Evolutionary conservation across 2,113 vertebrate genomes (phyloP).

Genomic region (Elephantulus edwardii): DNA sequence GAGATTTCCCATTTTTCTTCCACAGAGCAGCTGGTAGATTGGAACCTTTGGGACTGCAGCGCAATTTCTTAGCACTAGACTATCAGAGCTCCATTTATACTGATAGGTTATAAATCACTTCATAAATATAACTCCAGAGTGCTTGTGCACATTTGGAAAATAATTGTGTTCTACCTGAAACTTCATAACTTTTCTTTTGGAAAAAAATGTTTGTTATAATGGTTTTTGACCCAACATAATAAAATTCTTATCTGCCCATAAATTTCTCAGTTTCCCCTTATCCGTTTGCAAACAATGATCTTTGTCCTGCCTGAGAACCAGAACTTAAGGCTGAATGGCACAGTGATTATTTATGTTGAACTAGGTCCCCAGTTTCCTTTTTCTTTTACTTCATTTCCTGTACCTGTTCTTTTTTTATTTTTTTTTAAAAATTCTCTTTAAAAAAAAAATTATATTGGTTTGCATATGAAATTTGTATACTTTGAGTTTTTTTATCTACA

Average conservation of each 20-base stretch:
- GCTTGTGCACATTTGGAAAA: conserved; percentile 19
- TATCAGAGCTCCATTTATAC: not conserved
- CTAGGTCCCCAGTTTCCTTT: not conserved
- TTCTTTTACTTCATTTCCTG: not conserved
- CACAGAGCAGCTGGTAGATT: too few species aligned
- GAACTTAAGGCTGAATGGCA: not conserved
- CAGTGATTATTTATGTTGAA: not conserved
- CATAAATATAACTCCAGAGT: not conserved
- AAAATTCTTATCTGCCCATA: conserved; percentile 21
- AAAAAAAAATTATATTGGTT: too few species aligned
- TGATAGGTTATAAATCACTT: not conserved
- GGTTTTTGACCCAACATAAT: conserved; percentile 33
- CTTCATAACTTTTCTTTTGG: conserved; percentile 7
- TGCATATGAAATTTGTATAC: too few species aligned
- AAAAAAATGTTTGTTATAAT: not conserved
- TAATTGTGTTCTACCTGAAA: conserved; percentile 29
- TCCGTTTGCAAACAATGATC: not conserved
- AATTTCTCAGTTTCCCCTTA: not conserved
- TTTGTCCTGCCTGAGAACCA: conserved; percentile 35
- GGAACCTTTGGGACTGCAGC: too few species aligned
- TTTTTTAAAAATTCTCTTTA: too few species aligned
- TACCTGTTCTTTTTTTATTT: too few species aligned
- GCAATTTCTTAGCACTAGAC: too few species aligned
- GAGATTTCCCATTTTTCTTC: too few species aligned
- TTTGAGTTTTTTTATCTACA: too few species aligned